Base-by-base conservation (phyloP, 2,888 invertebrate genomes). In the Hetaerina titia region DNA sequence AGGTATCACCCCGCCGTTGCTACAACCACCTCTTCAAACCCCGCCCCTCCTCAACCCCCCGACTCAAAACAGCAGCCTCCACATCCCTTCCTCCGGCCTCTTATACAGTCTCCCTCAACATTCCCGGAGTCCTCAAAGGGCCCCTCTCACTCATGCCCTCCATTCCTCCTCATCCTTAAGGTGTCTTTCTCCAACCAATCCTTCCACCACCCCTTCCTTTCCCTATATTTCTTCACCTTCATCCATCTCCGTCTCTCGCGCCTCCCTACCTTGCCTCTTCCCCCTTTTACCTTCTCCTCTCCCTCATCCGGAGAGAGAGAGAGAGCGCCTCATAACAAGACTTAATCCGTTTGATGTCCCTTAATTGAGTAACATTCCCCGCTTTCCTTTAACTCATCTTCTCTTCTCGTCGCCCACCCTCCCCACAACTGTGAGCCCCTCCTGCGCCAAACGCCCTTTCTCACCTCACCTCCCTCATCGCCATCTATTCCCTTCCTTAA, bases 321-420 rank as follows among this genome's bases (percentile, higher is more conserved):
- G 60, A 90, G 90, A 60, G 58, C 90, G 60, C 90, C 90, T 90
- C 90, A 90, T 58, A 90, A 90, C 90, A 90, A 57, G 58, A 90
- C 90, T 90, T 64, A 90, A 90, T 90, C 64, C 90, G 90, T 90
- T 90, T 64, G 64, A 90, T 90, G 90, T 58, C 25, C 90, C 90
- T 90, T 90, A 90, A 90, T 90, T 90, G 90, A 90, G 90, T 90
- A 90, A 57, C 90, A 90, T 90, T 90, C 56, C 89, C 89, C 90
- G 57, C 90, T n/a, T 90, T 64, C 90, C 90, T 90, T 64, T 63
- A 64, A 88, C 88, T 88, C 87, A 15, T 45, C 87, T 45, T 45
- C 45, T 45, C 45, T 4, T 45, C 45, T 45, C 45, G 45, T 45
- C 45, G 45, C 45, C 45, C 81, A 22, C 19, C 25, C 15, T 22